Evolutionary conservation across 2,888 invertebrate species (phyloP), one percentile per base, ranked within the genome.

Genomic region (Leistus spinibarbis): DNA sequence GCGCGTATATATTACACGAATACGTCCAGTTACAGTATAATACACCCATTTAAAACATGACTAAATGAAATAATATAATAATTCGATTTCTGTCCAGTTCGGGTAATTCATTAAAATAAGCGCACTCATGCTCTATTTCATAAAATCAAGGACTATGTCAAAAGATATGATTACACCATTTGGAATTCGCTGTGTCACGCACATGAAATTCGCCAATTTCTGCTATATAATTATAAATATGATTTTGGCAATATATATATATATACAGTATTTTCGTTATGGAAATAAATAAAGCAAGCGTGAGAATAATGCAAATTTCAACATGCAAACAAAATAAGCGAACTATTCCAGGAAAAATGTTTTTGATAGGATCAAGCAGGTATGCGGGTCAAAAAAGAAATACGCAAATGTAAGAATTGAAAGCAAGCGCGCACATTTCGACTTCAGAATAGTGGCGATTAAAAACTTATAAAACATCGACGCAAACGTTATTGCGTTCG

Each of bases 91-190:
- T n/a, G n/a, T n/a, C n/a, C n/a, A n/a, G n/a, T n/a, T n/a, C n/a
- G n/a, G n/a, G n/a, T n/a, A n/a, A n/a, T n/a, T n/a, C n/a, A 40
- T 40, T 40, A 1, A 40, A 40, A 40, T 40, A 5, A 40, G 60
- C 27, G 57, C 60, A 71, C 64, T 71, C 64, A 54, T 54, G 71
- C 71, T 71, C 64, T 71, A 71, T 64, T 71, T 53, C 63, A 64
- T 53, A 64, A 71, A 64, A 71, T 64, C 71, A 71, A 71, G 71
- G 71, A 71, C 71, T 71, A 64, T 64, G 71, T 71, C 63, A 71
- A 64, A 54, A 64, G 53, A 64, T 64, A 63, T 62, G 62, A 70
- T 70, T 62, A 70, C 19, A 10, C 20, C 62, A 62, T 22, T 54
- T 20, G 17, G 53, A 69, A 70, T 70, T 64, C 62, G 71, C 70